Conservation (phyloP, 1,140 invertebrate genomes). For the Papilio aristodemus region DNA sequence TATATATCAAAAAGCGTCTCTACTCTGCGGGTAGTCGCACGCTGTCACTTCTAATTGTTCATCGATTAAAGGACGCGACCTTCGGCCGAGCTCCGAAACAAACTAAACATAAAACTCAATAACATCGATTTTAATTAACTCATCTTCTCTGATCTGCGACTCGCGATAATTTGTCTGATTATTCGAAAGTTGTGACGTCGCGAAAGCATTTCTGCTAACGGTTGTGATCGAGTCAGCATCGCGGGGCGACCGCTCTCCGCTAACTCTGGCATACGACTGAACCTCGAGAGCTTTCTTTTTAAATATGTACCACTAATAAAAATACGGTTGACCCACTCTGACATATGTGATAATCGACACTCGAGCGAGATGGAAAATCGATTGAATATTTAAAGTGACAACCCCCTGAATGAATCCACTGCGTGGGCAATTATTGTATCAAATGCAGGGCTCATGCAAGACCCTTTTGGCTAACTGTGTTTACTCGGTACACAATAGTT, state of each 20-base stretch:
- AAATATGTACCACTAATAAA: conserved; percentile 41
- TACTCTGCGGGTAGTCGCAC: conserved; percentile 63
- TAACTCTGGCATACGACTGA: conserved; percentile 61
- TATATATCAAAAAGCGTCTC: conserved; percentile 70
- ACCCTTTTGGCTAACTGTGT: conserved; percentile 56
- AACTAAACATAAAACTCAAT: conserved; percentile 68
- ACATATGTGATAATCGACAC: conserved; percentile 25
- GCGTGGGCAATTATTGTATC: conserved; percentile 58
- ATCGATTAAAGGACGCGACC: conserved; percentile 77
- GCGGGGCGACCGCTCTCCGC: conserved; percentile 63
- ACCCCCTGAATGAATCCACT: conserved; percentile 63
- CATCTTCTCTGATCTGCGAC: conserved; percentile 60
- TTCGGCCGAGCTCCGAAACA: conserved; percentile 63
- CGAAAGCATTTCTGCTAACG: conserved; percentile 72
- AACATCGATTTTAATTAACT: conserved; percentile 59
- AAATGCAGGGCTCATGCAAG: conserved; percentile 58
- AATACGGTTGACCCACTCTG: conserved; percentile 43
- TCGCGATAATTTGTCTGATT: conserved; percentile 54
- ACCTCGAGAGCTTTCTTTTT: conserved; percentile 38
- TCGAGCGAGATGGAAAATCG: conserved; percentile 44
- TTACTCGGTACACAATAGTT: conserved; percentile 50
- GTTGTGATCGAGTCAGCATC: conserved; percentile 62
- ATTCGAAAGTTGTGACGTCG: conserved; percentile 75
- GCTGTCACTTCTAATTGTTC: conserved; percentile 70
- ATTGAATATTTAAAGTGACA: conserved; percentile 69